These are phyloP conservation scores for Aphelinus certus DNA, from an alignment of 1,140 invertebrate species.

Conservation along the genomic window DNA sequence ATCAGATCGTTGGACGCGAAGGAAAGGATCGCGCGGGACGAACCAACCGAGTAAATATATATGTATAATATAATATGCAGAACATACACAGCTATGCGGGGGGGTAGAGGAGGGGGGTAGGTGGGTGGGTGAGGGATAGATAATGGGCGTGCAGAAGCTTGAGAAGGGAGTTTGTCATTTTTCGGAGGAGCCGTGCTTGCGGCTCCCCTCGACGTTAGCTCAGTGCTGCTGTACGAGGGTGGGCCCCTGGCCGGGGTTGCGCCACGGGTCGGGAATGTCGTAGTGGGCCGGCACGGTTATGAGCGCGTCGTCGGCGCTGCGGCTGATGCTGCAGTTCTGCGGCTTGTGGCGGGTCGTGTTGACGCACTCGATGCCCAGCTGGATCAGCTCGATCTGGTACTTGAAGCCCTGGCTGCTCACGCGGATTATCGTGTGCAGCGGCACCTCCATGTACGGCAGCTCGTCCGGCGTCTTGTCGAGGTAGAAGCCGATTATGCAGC, in stretches of 20 bases:
- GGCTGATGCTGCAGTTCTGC: slow-evolving; percentile 72
- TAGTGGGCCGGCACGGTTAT: slow-evolving; percentile 77
- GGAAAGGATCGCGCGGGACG: no score
- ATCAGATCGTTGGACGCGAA: no score
- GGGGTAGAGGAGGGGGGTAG: no score
- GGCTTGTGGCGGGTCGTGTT: slow-evolving; percentile 82
- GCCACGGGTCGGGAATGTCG: slow-evolving; percentile 69
- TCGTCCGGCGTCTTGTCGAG: slow-evolving; percentile 85
- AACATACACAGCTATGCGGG: no score
- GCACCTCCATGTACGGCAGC: slow-evolving; percentile 90
- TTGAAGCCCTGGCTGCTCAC: slow-evolving; percentile 84
- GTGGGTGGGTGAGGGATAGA: no score
- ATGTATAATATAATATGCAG: no score
- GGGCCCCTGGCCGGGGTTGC: slow-evolving; percentile 57
- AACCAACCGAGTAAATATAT: no score
- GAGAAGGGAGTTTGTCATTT: no score
- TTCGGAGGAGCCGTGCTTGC: slow-evolving; percentile 20
- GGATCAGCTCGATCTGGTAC: slow-evolving; percentile 83
- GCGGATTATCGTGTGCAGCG: slow-evolving; percentile 90
- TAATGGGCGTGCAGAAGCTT: no score
- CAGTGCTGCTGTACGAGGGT: slow-evolving; percentile 63
- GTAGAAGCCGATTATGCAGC: slow-evolving; percentile 93
- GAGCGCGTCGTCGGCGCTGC: slow-evolving; percentile 73
- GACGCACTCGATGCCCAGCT: slow-evolving; percentile 84
- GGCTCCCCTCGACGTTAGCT: slow-evolving; percentile 35